Base-by-base conservation (phyloP, 2,888 invertebrate species). In the Drosophila suboccidentalis region DNA sequence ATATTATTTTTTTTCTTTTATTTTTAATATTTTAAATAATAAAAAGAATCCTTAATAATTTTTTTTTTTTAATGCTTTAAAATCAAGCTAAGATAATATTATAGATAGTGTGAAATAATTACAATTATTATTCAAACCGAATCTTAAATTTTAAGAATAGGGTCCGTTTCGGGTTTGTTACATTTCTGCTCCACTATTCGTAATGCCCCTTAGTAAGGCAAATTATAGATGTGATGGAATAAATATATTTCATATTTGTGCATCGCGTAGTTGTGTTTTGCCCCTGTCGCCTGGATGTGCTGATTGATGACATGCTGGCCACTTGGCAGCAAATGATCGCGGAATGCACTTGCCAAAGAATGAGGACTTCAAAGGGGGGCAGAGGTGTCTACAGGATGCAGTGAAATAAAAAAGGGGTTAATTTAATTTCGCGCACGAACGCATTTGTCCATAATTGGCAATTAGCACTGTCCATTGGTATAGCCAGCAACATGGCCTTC, bases 401-500 rank as follows among this genome's bases (percentile, higher is more conserved):
- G 70, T 69, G 53, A 70, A 59, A 75, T 70, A 76, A 89, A 86
- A 85, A 86, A 89, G 78, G 89, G 85, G 89, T 86, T 91, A 91
- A 90, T 90, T 90, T 90, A 90, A 91, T 89, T 91, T 91, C 90
- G 87, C 89, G 91, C 91, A 86, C 80, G 83, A 84, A 77, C 81
- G 91, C 90, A 91, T 90, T 90, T 90, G 82, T 90, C 80, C 90
- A 90, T 90, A 90, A 90, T 90, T 90, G 90, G 81, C 90, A 90
- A 90, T 90, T 90, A 90, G 91, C 91, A 90, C 89, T 90, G 84
- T 78, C 80, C 85, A 87, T 86, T 84, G 88, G 86, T 61, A 79
- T 66, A 67, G 71, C 66, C 80, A 44, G 75, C 75, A 65, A 70
- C 76, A 80, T 64, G 63, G 72, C 69, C 77, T 39, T 50, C 29